Evolutionary conservation across 2,888 invertebrate species (phyloP).

Genomic region (Drosophila phalerata): DNA sequence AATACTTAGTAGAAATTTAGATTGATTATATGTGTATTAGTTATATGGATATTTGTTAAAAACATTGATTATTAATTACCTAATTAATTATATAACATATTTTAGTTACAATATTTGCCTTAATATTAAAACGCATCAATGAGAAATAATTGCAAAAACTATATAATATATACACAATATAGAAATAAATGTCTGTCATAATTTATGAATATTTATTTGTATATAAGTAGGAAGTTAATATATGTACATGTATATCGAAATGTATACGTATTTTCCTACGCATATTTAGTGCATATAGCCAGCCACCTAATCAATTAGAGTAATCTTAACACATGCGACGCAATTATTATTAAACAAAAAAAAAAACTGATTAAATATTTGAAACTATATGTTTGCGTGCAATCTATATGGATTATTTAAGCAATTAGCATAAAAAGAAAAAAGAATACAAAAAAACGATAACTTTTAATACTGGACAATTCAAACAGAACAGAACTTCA

Average conservation of each 20-base stretch:
- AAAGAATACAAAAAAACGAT: conserved; percentile 9
- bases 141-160: conserved; percentile 32
- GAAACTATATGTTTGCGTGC: conserved; percentile 35
- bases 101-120: conserved; percentile 57
- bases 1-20: conserved; percentile 41
- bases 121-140: conserved; percentile 42
- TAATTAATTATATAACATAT: conserved; percentile 13
- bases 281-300: conserved; percentile 44
- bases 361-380: conserved; percentile 47
- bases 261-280: conserved; percentile 26
- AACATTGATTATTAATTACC: conserved; percentile 21
- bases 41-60: conserved; percentile 33
- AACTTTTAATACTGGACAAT: conserved; percentile 70
- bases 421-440: conserved; percentile 20
- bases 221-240: conserved; percentile 53
- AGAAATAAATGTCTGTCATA: conserved; percentile 34
- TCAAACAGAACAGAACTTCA: conserved; percentile 63
- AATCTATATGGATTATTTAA: conserved; percentile 46
- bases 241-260: conserved; percentile 14
- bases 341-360: conserved; percentile 61
- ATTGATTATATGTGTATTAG: conserved; percentile 34
- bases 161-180: conserved; percentile 12
- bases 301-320: conserved; percentile 53
- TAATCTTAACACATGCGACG: conserved; percentile 30
- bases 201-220: conserved; percentile 72